Conservation (phyloP, 2,888 invertebrate genomes). For the Cheiracanthium punctorium region DNA sequence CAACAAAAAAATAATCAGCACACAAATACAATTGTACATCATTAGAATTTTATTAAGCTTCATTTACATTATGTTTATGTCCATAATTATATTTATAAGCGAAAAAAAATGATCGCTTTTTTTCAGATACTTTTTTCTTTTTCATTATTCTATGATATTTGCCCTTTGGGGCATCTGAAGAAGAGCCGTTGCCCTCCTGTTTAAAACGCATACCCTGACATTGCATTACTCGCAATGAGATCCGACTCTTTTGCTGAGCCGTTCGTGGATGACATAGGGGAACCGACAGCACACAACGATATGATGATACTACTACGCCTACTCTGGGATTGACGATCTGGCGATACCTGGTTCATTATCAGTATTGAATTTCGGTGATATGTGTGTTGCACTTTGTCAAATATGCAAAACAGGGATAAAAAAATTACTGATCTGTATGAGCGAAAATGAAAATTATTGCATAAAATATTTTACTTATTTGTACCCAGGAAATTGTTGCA, state of each 20-base stretch:
- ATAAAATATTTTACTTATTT: too few relatives aligned
- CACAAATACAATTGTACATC: background rate
- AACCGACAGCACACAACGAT: background rate
- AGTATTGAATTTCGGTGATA: background rate
- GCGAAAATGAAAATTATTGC: too few relatives aligned
- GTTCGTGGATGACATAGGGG: background rate
- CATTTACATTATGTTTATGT: background rate
- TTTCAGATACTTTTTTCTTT: too few relatives aligned
- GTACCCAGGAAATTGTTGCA: too few relatives aligned
- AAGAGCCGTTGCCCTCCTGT: background rate
- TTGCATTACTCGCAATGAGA: background rate
- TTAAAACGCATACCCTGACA: background rate
- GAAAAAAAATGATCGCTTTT: background rate
- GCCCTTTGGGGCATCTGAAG: background rate
- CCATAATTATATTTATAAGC: background rate
- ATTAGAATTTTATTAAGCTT: background rate
- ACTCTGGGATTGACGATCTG: background rate
- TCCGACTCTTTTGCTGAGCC: background rate
- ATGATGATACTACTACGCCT: background rate
- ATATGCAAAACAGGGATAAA: too few relatives aligned
- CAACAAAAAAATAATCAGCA: too few relatives aligned
- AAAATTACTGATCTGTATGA: too few relatives aligned
- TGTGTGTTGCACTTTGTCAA: too few relatives aligned
- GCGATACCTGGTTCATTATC: slow-evolving; percentile 1
- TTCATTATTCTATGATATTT: background rate